A percentile compares a stretch with the other conserved stretches of the same genome.
These are phyloP conservation scores for Aramus guarauna DNA, from an alignment of 2,113 vertebrate species.

Conservation along the genomic window DNA sequence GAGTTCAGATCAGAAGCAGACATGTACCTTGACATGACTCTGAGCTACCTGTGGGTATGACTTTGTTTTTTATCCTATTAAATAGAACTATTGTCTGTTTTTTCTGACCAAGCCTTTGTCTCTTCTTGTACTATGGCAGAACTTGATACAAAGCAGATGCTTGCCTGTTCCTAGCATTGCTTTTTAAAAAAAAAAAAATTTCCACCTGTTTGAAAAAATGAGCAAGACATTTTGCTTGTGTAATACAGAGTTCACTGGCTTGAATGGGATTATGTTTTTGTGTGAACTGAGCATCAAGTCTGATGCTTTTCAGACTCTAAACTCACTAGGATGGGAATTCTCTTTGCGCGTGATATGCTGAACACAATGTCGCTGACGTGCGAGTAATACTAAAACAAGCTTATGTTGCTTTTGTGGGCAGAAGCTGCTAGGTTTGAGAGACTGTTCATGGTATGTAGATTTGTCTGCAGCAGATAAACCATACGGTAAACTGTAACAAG, in stretches of 20 bases:
- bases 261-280: background rate
- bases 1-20: constrained; percentile 10
- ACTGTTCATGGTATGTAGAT: background rate
- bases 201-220: background rate
- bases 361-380: background rate
- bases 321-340: background rate
- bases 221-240: background rate
- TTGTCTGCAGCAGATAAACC: background rate
- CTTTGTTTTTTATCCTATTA: background rate
- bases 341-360: background rate
- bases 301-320: background rate
- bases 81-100: background rate
- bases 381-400: background rate
- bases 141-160: background rate
- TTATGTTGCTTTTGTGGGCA: background rate
- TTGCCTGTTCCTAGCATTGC: background rate
- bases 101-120: background rate
- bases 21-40: constrained; percentile 34
- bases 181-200: background rate
- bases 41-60: constrained; percentile 42
- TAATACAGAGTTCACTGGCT: background rate
- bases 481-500: background rate
- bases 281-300: background rate
- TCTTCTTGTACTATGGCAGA: background rate
- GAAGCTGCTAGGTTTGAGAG: background rate